Conservation (phyloP, 2,888 invertebrate genomes). For the Lymantria dispar region DNA sequence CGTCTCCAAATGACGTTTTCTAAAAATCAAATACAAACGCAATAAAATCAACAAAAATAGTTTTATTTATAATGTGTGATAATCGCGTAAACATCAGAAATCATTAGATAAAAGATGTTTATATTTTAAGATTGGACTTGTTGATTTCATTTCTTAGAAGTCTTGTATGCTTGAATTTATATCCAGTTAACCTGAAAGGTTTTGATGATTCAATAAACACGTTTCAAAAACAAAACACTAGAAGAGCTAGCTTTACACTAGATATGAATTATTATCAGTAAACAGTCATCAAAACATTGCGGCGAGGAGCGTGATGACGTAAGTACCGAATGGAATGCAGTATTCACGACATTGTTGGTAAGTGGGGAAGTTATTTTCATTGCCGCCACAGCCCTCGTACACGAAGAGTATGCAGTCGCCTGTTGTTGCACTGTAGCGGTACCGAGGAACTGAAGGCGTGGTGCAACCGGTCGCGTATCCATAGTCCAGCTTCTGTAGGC, state of each 20-base stretch:
- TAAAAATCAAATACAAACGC: too few species aligned
- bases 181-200: too few species aligned
- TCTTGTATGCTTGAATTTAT: too few species aligned
- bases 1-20: too few species aligned
- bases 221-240: too few species aligned
- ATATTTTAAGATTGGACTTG: too few species aligned
- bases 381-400: slow-evolving; percentile 94
- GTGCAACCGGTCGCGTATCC: slow-evolving; percentile 40
- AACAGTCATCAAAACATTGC: slow-evolving; percentile 1
- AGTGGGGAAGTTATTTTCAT: slow-evolving; percentile 91
- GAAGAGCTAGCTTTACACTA: neutral
- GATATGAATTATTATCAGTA: neutral
- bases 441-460: slow-evolving; percentile 79
- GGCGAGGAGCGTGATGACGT: slow-evolving; percentile 9
- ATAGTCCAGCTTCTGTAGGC: slow-evolving; percentile 51
- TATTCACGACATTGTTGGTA: slow-evolving; percentile 84
- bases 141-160: too few species aligned
- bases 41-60: too few species aligned
- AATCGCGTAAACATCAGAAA: too few species aligned
- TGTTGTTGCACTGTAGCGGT: slow-evolving; percentile 86
- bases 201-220: too few species aligned
- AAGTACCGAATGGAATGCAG: slow-evolving; percentile 50
- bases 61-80: too few species aligned
- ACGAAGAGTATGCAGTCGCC: slow-evolving; percentile 90
- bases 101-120: too few species aligned